Evolutionary conservation across 2,113 vertebrate species (phyloP).

Genomic region (Suncus etruscus): DNA sequence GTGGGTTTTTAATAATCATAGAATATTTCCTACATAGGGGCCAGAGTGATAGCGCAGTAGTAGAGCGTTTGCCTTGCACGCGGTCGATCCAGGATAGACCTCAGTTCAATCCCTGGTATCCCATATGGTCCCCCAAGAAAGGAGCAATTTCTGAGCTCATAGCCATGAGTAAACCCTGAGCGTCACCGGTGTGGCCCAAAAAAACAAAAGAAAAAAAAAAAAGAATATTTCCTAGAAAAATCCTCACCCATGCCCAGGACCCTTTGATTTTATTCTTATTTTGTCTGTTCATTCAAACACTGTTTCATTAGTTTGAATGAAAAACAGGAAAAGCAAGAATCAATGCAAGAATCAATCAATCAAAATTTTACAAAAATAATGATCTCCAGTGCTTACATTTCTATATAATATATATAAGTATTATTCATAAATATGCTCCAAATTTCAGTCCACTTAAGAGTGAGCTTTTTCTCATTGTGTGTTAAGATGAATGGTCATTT

Average conservation of each 20-base stretch:
- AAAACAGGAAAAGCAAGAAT: neutral
- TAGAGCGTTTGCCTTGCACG: no score
- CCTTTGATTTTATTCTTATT: neutral
- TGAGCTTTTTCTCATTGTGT: neutral
- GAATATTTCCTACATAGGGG: neutral
- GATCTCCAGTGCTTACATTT: neutral
- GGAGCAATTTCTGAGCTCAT: no score
- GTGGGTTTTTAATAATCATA: neutral
- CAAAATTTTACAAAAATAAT: neutral
- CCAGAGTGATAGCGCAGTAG: no score
- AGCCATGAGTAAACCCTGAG: no score
- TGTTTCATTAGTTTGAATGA: neutral
- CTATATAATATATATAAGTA: neutral
- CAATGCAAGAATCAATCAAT: neutral
- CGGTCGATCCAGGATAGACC: no score
- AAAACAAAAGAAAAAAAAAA: no score
- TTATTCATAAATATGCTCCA: neutral
- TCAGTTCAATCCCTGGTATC: no score
- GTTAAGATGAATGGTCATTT: slow-evolving; percentile 10
- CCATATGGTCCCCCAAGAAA: no score
- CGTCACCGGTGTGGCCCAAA: no score
- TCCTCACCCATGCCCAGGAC: accelerated
- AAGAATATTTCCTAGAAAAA: neutral
- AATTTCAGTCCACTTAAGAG: neutral
- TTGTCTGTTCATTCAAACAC: no score